Evolutionary conservation across 2,113 vertebrate genomes (phyloP).

Genomic region (Oryzias woworae): DNA sequence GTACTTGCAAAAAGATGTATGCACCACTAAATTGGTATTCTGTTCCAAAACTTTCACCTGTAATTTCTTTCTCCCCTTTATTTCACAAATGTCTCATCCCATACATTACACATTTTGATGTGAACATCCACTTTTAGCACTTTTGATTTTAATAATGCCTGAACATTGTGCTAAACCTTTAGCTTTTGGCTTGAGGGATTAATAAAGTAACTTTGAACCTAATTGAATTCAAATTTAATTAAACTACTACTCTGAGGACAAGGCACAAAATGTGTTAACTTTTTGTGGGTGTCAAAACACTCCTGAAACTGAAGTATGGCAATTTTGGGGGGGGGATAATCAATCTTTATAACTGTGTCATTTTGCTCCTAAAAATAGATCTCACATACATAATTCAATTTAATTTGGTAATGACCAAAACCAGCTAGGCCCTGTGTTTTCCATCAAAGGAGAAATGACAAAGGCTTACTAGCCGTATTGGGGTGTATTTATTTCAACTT

Average conservation of each 20-base stretch:
- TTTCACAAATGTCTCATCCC: not conserved
- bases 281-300: not conserved
- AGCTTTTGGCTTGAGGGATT: too few relatives aligned
- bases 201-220: too few relatives aligned
- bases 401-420: not conserved
- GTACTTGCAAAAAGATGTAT: too few relatives aligned
- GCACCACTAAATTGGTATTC: too few relatives aligned
- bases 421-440: too few relatives aligned
- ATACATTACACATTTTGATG: not conserved
- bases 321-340: not conserved
- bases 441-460: not conserved
- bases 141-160: not conserved
- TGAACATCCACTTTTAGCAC: not conserved
- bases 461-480: too few relatives aligned
- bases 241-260: too few relatives aligned
- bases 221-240: too few relatives aligned
- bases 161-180: not conserved
- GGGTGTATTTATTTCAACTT: too few relatives aligned
- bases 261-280: not conserved
- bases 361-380: not conserved
- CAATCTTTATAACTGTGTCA: conserved; percentile 1
- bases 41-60: too few relatives aligned
- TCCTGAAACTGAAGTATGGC: not conserved
- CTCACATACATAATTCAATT: not conserved
- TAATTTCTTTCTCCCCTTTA: not conserved